Conservation (phyloP, 30 jellyfish, hydroid and myxozoan genomes). For the Chironex yamaguchii region DNA sequence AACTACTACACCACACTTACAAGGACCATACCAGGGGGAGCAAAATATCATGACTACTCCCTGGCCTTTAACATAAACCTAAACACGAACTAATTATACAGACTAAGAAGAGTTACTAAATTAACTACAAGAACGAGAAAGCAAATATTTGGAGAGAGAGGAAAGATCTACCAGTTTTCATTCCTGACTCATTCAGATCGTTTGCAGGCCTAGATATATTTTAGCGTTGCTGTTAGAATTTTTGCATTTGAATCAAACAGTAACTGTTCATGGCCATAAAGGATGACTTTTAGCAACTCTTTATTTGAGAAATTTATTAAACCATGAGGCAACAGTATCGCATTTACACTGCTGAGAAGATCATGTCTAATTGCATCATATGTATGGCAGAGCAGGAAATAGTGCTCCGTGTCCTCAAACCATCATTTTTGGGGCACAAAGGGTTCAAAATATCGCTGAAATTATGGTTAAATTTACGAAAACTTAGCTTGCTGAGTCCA, state of each 20-base stretch:
- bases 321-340: neutral
- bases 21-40: no score
- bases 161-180: no score
- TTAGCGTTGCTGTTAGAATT: no score
- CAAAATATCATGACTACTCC: no score
- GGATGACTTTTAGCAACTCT: slow-evolving; percentile 13
- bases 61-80: no score
- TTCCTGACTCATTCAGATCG: no score
- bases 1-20: no score
- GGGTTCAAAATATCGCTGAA: no score
- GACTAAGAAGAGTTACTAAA: no score
- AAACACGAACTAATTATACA: no score
- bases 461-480: slow-evolving; percentile 18
- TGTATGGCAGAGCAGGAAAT: slow-evolving; percentile 38
- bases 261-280: slow-evolving; percentile 21
- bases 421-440: slow-evolving; percentile 34
- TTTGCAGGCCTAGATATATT: neutral
- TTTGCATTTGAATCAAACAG: slow-evolving; percentile 7
- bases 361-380: slow-evolving; percentile 4
- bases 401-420: slow-evolving; percentile 48
- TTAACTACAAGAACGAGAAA: no score
- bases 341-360: slow-evolving; percentile 7
- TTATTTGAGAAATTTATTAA: neutral
- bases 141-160: no score
- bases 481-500: slow-evolving; percentile 36